Evolutionary conservation across 2,797 vertebrate species (phyloP), one percentile per base, ranked within the genome.

Genomic region (Delichon dasypus): DNA sequence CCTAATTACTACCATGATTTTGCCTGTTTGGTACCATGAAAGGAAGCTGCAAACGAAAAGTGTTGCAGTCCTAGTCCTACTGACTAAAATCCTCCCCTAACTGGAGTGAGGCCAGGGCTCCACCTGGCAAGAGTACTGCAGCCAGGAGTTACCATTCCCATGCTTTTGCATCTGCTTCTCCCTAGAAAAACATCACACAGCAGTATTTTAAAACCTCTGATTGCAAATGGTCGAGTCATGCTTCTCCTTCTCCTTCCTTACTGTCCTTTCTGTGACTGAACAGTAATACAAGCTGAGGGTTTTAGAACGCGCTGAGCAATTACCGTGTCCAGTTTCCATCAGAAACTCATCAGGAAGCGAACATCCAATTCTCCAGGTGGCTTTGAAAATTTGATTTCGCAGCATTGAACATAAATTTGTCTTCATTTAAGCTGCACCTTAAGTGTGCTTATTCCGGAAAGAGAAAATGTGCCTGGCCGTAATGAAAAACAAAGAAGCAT

Each of bases 401-500:
- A 18, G 23, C 57, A 30, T 0, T 30, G 66, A 64, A 40, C 67
- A n/a, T 75, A 68, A 34, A 51, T 91, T 78, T 90, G 48, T 83
- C 94, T 73, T 68, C 58, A 34, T 85, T 81, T 70, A 51, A 87
- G 10, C 54, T 47, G 26, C 67, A 82, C 34, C n/a, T 91, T 66
- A 29, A 85, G 51, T 7, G 4, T 53, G 29, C 47, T 95, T 66
- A 14, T 67, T 83, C 88, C 2, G 13, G 88, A 90, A 94, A 85
- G 91, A 94, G 72, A 93, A 66, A 81, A 92, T 92, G 82, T 57
- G 68, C 71, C 40, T 55, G 50, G 26, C 76, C 1, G 0, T 44
- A 68, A 80, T 65, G 77, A 84, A 88, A 89, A 96, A 95, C 76
- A 89, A 94, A 95, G 78, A 11, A 55, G 53, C 75, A 80, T 93